Evolutionary conservation across 1,140 invertebrate genomes (phyloP), one percentile per base, ranked within the genome.

Genomic region (Achroia grisella): DNA sequence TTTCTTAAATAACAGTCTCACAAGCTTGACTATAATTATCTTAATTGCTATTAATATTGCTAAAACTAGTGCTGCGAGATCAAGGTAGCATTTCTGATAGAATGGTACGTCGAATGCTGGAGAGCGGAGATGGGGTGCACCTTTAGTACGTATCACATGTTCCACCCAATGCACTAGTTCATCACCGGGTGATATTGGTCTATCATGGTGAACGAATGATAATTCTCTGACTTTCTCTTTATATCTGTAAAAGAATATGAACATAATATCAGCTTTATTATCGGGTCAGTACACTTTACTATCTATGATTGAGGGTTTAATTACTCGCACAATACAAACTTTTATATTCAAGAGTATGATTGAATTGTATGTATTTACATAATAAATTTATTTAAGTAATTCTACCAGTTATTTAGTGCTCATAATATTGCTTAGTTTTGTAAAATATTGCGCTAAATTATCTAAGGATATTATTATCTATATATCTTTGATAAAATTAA

Each of bases 191-290:
- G 52, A 39, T 3, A 63, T 47, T 10, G 68, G 61, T 1, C 71
- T 50, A 40, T 79, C 58, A 37, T 80, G 69, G 44, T 69, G 75
- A 6, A 77, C 56, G 0, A 44, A 36, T 1, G 67, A 64, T 8
- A 77, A 15, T 23, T 62, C 46, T 35, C 76, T 70, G 0, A 48
- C 56, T 37, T 49, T 52, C 13, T 44, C 13, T 1, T 9, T 13
- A 37, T 76, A 72, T 12, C 65, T 70, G 33, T 29, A 62, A 62
- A 11, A 23, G 17, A 37, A 17, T 23, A 23, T 37, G 17, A 23
- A 23, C 2, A 23, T 23, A 23, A 23, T 23, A 23, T n/a, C n/a
- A n/a, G n/a, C n/a, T n/a, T n/a, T n/a, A n/a, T n/a, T n/a, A n/a
- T n/a, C n/a, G n/a, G n/a, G n/a, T n/a, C n/a, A n/a, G n/a, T n/a